These are phyloP conservation scores for Carcinoscorpius rotundicauda DNA, from an alignment of 1,140 invertebrate genomes.

Conservation along the genomic window DNA sequence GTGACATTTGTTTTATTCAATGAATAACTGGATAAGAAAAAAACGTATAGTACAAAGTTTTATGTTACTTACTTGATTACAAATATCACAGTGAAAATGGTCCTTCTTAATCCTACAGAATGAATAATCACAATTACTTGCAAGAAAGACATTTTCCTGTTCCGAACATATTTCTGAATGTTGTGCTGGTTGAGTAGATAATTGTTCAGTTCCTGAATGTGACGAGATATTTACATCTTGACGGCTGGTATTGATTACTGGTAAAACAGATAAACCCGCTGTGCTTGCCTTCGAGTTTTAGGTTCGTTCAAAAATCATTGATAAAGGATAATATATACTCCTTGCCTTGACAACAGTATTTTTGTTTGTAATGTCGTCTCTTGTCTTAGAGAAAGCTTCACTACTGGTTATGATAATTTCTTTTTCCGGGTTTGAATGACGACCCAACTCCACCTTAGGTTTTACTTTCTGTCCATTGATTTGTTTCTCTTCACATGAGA, in stretches of 20 bases:
- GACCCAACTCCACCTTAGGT: conserved; percentile 7
- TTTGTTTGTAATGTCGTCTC: conserved; percentile 11
- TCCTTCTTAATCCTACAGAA: conserved; percentile 76
- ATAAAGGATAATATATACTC: conserved; percentile 83
- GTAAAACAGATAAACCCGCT: conserved; percentile 13
- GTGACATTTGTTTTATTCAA: too few species aligned
- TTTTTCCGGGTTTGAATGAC: conserved; percentile 14
- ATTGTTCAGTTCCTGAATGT: conserved; percentile 12
- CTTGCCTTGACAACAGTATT: conserved; percentile 67
- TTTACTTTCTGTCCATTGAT: too few species aligned
- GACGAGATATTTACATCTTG: background rate
- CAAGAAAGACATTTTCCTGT: too few species aligned
- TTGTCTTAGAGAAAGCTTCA: background rate
- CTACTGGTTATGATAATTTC: conserved; percentile 7
- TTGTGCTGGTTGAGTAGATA: conserved; percentile 30
- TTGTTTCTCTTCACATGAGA: too few species aligned
- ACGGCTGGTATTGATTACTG: background rate
- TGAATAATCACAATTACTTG: conserved; percentile 58
- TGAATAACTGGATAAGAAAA: too few species aligned
- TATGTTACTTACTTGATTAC: conserved; percentile 63
- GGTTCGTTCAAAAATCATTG: conserved; percentile 28
- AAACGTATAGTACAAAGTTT: too few species aligned
- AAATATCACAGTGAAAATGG: conserved; percentile 73
- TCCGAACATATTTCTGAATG: conserved; percentile 24
- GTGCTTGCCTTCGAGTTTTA: conserved; percentile 17